phyloP scores from a whole-genome alignment of 1,140 invertebrate genomes.

The Diorhabda sublineata region DNA sequence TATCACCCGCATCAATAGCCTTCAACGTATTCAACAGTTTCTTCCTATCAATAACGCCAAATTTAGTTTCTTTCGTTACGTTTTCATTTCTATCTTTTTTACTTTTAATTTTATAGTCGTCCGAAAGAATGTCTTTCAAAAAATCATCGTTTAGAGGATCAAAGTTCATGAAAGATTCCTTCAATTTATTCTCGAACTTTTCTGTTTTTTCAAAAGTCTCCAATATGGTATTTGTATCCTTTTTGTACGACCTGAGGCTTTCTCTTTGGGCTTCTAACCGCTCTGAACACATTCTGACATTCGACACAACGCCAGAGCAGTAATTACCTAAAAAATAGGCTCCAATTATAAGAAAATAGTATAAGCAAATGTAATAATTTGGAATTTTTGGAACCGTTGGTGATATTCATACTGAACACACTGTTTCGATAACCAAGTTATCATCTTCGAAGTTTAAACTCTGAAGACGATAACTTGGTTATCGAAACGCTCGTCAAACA shows the following conservation, averaged over 20 bases:
- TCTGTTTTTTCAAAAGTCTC: constrained; percentile 49
- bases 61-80: constrained; percentile 36
- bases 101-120: constrained; percentile 37
- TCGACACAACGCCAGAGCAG: constrained; percentile 50
- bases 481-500: no score
- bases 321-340: constrained; percentile 32
- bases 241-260: constrained; percentile 46
- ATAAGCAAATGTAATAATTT: background rate
- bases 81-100: constrained; percentile 39
- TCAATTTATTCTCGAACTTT: constrained; percentile 35
- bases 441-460: no score
- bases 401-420: no score
- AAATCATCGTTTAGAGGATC: constrained; percentile 27
- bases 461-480: no score
- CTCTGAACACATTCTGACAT: constrained; percentile 50
- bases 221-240: constrained; percentile 47
- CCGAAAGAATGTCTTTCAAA: constrained; percentile 36
- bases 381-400: no score
- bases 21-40: constrained; percentile 60
- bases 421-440: no score
- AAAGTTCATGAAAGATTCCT: constrained; percentile 31
- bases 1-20: constrained; percentile 60
- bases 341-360: background rate
- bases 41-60: constrained; percentile 50
- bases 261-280: constrained; percentile 51